phyloP scores from a whole-genome alignment of 2,888 invertebrate genomes.

The Diabrotica balteata region DNA sequence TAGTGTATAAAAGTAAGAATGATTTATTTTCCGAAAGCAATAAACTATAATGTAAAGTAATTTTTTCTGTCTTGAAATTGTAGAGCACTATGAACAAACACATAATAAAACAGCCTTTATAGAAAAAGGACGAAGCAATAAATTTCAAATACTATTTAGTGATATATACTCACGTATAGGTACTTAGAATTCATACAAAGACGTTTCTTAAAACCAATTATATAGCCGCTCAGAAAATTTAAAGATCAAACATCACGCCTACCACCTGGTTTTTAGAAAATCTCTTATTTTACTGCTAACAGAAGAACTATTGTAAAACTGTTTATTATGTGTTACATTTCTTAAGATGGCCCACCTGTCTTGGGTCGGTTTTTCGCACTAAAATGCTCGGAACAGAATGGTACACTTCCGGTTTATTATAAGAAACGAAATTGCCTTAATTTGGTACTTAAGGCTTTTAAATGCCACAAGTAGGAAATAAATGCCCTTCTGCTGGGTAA shows the following conservation, averaged over 20 bases:
- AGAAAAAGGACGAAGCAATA: conserved; percentile 25
- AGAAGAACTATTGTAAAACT: conserved; percentile 37
- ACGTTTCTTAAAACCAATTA: conserved; percentile 29
- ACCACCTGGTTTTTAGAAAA: conserved; percentile 54
- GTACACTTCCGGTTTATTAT: conserved; percentile 47
- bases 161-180: conserved; percentile 39
- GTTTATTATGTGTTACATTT: conserved; percentile 42
- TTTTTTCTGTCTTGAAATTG: no score
- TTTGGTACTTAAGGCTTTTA: conserved; percentile 48
- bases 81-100: no score
- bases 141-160: conserved; percentile 26
- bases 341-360: conserved; percentile 52
- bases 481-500: conserved; percentile 35
- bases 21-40: no score
- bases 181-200: conserved; percentile 22
- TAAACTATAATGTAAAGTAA: no score
- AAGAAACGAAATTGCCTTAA: conserved; percentile 47
- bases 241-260: conserved; percentile 55
- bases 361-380: conserved; percentile 46
- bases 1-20: background rate
- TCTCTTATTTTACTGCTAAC: conserved; percentile 38
- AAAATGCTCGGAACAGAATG: conserved; percentile 36
- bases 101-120: no score
- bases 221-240: conserved; percentile 32
- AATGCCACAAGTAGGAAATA: conserved; percentile 46